Conservation (phyloP, 2,888 invertebrate species). For the Nephrotoma guestfalica region DNA sequence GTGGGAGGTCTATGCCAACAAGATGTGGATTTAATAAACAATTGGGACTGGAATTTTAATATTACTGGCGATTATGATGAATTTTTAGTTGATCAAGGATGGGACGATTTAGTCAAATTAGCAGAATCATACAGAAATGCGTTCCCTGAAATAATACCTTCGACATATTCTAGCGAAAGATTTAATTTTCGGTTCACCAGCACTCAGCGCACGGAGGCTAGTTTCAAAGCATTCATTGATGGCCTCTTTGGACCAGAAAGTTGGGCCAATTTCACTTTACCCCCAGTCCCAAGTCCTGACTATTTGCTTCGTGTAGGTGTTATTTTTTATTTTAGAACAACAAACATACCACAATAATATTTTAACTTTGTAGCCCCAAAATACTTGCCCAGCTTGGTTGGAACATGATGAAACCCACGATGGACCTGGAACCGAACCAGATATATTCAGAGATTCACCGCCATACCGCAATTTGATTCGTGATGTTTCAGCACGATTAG, state of each 20-base stretch:
- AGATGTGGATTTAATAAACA: constrained; percentile 48
- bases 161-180: constrained; percentile 34
- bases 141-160: constrained; percentile 45
- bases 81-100: constrained; percentile 45
- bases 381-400: constrained; percentile 46
- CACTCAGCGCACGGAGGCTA: constrained; percentile 42
- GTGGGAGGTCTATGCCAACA: constrained; percentile 46
- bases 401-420: constrained; percentile 35
- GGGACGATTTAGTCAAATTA: constrained; percentile 48
- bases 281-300: constrained; percentile 24
- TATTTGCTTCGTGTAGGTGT: constrained; percentile 29
- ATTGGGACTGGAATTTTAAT: constrained; percentile 51
- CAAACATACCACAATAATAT: not conserved
- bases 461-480: constrained; percentile 30
- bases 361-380: constrained; percentile 33
- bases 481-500: constrained; percentile 38
- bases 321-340: not conserved
- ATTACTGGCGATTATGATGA: constrained; percentile 43
- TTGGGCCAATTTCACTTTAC: constrained; percentile 18
- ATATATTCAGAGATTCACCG: constrained; percentile 20
- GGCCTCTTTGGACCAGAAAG: constrained; percentile 35
- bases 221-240: constrained; percentile 45
- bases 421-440: constrained; percentile 27
- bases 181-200: constrained; percentile 49
- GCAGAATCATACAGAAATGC: constrained; percentile 51